Percentiles rank a stretch among this genome's conserved stretches.
phyloP scores from a whole-genome alignment of 1,140 invertebrate genomes.

The Polypedilum vanderplanki region DNA sequence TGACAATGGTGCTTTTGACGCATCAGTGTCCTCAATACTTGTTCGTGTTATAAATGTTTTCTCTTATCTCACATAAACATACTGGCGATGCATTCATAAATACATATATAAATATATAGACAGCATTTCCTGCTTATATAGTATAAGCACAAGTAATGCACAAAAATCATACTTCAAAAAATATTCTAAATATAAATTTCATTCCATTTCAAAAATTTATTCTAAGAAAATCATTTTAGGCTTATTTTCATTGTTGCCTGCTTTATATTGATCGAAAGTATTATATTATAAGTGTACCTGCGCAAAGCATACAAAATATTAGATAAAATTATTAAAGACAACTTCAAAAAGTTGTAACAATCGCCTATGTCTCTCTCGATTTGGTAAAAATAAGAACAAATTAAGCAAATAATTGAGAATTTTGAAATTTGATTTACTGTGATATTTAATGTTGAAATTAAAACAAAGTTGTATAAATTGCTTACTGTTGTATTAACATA shows the following conservation, averaged over 20 bases:
- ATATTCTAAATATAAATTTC: too few relatives aligned
- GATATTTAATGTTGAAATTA: conserved; percentile 17
- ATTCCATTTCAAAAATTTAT: too few relatives aligned
- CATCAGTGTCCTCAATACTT: conserved; percentile 52
- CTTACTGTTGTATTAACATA: background rate
- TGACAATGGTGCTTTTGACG: conserved; percentile 54
- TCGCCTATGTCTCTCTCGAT: too few relatives aligned
- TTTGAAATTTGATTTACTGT: conserved; percentile 11
- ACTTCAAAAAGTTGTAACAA: too few relatives aligned
- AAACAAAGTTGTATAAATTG: background rate
- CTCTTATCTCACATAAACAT: background rate
- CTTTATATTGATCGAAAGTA: too few relatives aligned
- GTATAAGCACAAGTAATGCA: conserved; percentile 21
- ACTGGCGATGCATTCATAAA: background rate
- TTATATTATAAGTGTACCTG: too few relatives aligned
- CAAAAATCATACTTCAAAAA: background rate
- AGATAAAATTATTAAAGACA: too few relatives aligned
- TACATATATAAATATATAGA: too few relatives aligned
- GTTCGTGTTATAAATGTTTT: conserved; percentile 39
- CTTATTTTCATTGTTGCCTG: too few relatives aligned
- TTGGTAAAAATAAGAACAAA: background rate
- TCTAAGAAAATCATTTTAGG: too few relatives aligned
- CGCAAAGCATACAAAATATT: too few relatives aligned
- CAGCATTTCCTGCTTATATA: conserved; percentile 23
- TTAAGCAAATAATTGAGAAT: background rate